Base-by-base conservation (phyloP, 2,797 vertebrate species). In the Diglossa cyanea region DNA sequence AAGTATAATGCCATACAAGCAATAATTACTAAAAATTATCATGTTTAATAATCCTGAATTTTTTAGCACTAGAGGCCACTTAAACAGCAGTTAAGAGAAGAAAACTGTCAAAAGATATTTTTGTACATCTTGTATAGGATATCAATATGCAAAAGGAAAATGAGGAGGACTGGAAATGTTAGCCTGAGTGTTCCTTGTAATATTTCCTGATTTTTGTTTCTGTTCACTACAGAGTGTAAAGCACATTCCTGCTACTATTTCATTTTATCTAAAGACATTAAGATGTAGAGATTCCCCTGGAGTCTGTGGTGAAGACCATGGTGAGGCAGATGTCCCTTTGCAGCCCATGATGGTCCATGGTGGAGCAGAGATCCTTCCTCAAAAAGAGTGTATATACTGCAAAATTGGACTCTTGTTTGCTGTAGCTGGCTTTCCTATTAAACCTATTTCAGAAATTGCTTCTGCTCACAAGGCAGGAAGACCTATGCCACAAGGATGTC, bases 281-380 rank as follows among this genome's bases (percentile, higher is more conserved):
- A 78, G 9, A 51, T 19, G 17, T 21, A 57, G n/a, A 76, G 7
- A 33, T 55, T 51, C 11, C 5, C 9, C 33, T 75, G 13, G 7
- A 66, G 47, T 5, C 12, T 0, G 0, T 65, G 17, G 7, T 7
- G 44, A 17, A 81, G 37, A 16, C 9, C 19, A 33, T 6, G 8
- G 7, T 21, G 12, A 70, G 62, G 6, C 17, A 42, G 24, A 20
- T 39, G n/a, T 31, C 4, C 7, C 8, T 45, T 50, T 61, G 26
- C 15, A 71, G 30, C 17, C 31, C 31, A 18, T 8, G 9, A 25
- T n/a, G 68, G 16, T 11, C 18, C 8, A n/a, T 1, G 3, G 9
- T 2, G 3, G 13, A 72, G 35, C 16, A 81, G 39, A n/a, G 13
- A 37, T 17, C 23, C 17, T 47, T 66, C 66, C 33, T 44, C 50